Conservation (phyloP, 1,140 invertebrate genomes). For the Heliconius melpomene region DNA sequence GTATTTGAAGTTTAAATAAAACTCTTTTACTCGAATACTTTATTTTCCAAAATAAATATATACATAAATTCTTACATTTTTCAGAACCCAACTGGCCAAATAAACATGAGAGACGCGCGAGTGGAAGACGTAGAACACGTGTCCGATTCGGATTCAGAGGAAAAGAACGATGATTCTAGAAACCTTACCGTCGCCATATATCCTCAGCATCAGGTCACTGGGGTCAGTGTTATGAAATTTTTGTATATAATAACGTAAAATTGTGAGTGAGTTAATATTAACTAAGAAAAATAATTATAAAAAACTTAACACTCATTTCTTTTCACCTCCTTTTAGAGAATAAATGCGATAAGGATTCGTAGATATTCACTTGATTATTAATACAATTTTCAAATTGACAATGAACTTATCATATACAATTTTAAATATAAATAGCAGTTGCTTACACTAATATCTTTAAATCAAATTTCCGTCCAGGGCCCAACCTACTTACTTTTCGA, state of each 20-base stretch:
- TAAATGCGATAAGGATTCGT: too few relatives aligned
- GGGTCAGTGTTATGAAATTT: constrained; percentile 41
- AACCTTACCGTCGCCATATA: constrained; percentile 95
- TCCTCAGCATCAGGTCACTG: constrained; percentile 88
- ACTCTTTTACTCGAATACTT: too few relatives aligned
- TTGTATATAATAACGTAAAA: not conserved
- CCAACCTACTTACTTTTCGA: constrained; percentile 95
- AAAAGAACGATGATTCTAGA: constrained; percentile 86
- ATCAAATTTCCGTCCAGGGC: constrained; percentile 78
- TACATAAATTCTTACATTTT: constrained; percentile 1
- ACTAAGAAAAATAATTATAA: too few relatives aligned
- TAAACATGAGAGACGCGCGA: constrained; percentile 95
- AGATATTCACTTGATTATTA: too few relatives aligned
- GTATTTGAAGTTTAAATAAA: too few relatives aligned
- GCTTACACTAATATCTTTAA: too few relatives aligned
- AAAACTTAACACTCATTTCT: too few relatives aligned
- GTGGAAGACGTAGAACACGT: constrained; percentile 97
- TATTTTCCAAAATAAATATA: not conserved
- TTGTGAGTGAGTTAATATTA: too few relatives aligned
- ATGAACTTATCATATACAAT: too few relatives aligned
- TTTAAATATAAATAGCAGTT: too few relatives aligned
- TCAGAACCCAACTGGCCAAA: constrained; percentile 95
- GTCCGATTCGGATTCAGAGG: constrained; percentile 95
- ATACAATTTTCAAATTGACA: too few relatives aligned
- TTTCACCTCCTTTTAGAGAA: too few relatives aligned